Evolutionary conservation across 2,888 invertebrate genomes (phyloP).

Genomic region (Dimorphilus gyrociliatus): DNA sequence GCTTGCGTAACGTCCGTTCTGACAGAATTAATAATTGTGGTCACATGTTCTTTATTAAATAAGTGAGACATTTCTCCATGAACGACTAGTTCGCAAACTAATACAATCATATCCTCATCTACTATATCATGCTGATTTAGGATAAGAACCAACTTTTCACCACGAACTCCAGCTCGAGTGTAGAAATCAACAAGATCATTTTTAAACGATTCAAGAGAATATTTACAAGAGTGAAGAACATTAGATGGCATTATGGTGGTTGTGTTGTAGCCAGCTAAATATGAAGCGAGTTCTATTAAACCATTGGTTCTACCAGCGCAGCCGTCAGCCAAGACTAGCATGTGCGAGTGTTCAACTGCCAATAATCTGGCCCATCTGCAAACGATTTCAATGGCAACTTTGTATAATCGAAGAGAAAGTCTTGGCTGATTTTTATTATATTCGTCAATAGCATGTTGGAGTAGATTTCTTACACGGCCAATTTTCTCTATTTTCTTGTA

Average conservation of each 20-base stretch:
- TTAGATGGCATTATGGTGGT: slow-evolving; percentile 25
- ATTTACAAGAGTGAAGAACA: slow-evolving; percentile 11
- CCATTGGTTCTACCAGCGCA: slow-evolving; percentile 23
- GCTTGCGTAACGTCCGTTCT: slow-evolving; percentile 36
- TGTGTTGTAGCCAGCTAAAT: slow-evolving; percentile 28
- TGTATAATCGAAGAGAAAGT: slow-evolving; percentile 30
- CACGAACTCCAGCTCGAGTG: slow-evolving; percentile 33
- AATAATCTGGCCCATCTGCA: slow-evolving; percentile 30
- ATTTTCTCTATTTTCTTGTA: too few relatives aligned
- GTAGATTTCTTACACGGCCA: slow-evolving; percentile 11
- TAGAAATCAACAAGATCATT: slow-evolving; percentile 30
- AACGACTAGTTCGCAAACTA: slow-evolving; percentile 32
- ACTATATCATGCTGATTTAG: slow-evolving; percentile 31
- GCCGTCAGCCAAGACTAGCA: slow-evolving; percentile 30
- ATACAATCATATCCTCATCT: slow-evolving; percentile 31
- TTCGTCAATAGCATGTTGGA: slow-evolving; percentile 30
- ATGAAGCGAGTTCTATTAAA: slow-evolving; percentile 27
- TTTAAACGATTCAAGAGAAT: slow-evolving; percentile 29
- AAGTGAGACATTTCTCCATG: slow-evolving; percentile 30
- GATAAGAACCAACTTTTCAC: slow-evolving; percentile 29
- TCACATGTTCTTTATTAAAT: slow-evolving; percentile 34
- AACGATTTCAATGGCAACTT: slow-evolving; percentile 30
- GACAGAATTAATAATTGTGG: slow-evolving; percentile 37
- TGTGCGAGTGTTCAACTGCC: slow-evolving; percentile 31
- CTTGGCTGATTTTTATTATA: slow-evolving; percentile 34